A percentile compares a stretch with the other conserved stretches of the same genome.
phyloP scores from a whole-genome alignment of 1,140 invertebrate species.

The Brachionus calyciflorus region DNA sequence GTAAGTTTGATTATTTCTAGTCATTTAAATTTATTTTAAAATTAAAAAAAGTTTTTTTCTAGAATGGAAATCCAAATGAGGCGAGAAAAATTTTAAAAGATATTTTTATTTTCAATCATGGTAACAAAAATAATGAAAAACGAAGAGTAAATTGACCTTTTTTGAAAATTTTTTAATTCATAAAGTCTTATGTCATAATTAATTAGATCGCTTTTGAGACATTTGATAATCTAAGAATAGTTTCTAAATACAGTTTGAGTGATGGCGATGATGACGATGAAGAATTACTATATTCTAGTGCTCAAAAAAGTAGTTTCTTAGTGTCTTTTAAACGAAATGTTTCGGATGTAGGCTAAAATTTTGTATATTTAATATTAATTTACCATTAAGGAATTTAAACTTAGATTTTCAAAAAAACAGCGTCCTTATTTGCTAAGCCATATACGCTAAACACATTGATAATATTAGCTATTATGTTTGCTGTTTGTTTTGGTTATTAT shows the following conservation, averaged over 20 bases:
- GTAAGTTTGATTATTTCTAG: conserved; percentile 65
- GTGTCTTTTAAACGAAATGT: not conserved
- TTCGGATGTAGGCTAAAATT: not conserved
- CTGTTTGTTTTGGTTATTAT: conserved; percentile 60
- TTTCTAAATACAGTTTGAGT: not conserved
- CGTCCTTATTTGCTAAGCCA: not conserved
- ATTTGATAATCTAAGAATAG: not conserved
- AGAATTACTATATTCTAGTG: not conserved
- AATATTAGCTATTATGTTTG: conserved; percentile 55
- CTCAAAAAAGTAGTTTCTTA: not conserved
- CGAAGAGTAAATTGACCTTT: not conserved
- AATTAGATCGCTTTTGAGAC: not conserved
- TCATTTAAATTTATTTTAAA: conserved; percentile 63
- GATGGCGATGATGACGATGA: conserved; percentile 2
- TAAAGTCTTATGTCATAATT: not conserved
- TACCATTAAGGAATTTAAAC: too few relatives aligned
- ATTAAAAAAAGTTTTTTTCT: conserved; percentile 62
- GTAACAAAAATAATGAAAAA: not conserved
- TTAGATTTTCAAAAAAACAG: conserved; percentile 19
- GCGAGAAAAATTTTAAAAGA: conserved; percentile 19
- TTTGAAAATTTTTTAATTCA: not conserved
- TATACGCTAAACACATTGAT: conserved; percentile 51
- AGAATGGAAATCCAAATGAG: conserved; percentile 23
- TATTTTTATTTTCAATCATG: conserved; percentile 19
- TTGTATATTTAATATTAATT: not conserved